Percentiles rank a stretch among this genome's conserved stretches.
Conservation (phyloP, 2,888 invertebrate species). For the Epinotia demarniana region DNA sequence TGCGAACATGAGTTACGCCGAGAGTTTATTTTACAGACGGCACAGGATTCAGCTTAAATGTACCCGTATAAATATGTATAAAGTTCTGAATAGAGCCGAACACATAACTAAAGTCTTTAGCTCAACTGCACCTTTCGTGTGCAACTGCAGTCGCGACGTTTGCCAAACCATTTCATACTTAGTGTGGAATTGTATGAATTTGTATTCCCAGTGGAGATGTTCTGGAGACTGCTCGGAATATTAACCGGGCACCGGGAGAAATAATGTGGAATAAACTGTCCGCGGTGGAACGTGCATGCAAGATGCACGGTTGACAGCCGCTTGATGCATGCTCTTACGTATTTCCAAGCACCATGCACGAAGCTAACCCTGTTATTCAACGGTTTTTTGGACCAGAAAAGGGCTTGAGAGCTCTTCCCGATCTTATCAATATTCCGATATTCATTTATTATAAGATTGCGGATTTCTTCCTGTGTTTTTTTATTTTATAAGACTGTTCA, state of each 20-base stretch:
- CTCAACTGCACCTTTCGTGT: constrained; percentile 40
- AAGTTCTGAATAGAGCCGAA: constrained; percentile 39
- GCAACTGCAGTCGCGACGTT: constrained; percentile 56
- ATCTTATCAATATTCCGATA: not conserved
- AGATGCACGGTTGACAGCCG: constrained; percentile 60
- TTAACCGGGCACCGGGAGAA: constrained; percentile 71
- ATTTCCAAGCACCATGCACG: constrained; percentile 7
- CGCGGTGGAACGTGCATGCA: constrained; percentile 73
- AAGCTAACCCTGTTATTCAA: constrained; percentile 18
- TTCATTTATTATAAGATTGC: too few species aligned
- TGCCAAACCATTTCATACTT: constrained; percentile 69
- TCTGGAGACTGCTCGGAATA: constrained; percentile 70
- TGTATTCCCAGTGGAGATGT: constrained; percentile 72
- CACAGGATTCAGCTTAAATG: constrained; percentile 15
- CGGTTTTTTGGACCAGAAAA: not conserved
- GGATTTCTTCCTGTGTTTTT: too few species aligned
- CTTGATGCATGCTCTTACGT: constrained; percentile 44
- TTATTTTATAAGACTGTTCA: too few species aligned
- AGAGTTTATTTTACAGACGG: not conserved
- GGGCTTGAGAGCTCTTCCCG: not conserved
- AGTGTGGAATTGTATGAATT: constrained; percentile 63
- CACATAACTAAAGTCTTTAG: constrained; percentile 45
- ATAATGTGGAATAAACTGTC: constrained; percentile 77
- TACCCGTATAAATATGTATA: constrained; percentile 11
- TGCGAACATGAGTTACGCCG: not conserved